phyloP scores from a whole-genome alignment of 2,113 vertebrate species.

The Myotis lucifugus region DNA sequence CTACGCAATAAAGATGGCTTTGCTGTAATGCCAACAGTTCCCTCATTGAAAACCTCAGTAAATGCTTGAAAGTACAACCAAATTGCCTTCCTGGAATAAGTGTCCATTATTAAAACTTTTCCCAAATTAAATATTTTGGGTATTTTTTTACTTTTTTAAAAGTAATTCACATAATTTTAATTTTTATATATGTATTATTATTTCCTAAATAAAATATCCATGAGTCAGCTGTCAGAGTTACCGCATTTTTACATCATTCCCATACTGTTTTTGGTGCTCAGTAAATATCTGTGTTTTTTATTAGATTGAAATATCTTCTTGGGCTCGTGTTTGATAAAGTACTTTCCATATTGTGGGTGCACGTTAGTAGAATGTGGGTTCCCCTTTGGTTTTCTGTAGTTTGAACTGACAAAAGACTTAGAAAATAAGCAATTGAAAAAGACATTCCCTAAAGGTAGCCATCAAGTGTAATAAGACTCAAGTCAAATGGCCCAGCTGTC shows the following conservation, averaged over 20 bases:
- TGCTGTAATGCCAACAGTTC: neutral
- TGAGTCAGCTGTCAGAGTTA: neutral
- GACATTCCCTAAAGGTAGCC: slow-evolving; percentile 86
- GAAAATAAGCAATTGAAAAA: slow-evolving; percentile 86
- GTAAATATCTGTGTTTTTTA: slow-evolving; percentile 32
- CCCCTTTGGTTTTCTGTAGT: slow-evolving; percentile 79
- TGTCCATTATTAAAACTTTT: neutral
- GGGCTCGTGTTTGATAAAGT: neutral
- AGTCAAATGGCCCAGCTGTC: slow-evolving; percentile 85
- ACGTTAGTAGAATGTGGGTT: slow-evolving; percentile 74
- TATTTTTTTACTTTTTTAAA: neutral
- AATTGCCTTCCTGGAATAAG: neutral
- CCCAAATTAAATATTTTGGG: neutral
- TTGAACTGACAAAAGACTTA: slow-evolving; percentile 82
- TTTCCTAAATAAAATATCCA: neutral
- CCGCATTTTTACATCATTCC: slow-evolving; percentile 8
- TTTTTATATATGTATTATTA: neutral
- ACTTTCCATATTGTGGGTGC: neutral
- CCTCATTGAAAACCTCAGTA: neutral
- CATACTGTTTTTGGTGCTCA: neutral
- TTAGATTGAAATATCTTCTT: slow-evolving; percentile 4
- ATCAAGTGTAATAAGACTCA: slow-evolving; percentile 88
- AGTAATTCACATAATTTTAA: neutral
- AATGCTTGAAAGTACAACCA: neutral
- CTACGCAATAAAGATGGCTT: neutral